Evolutionary conservation across 2,113 vertebrate species (phyloP).

Genomic region (Holacanthus passer): DNA sequence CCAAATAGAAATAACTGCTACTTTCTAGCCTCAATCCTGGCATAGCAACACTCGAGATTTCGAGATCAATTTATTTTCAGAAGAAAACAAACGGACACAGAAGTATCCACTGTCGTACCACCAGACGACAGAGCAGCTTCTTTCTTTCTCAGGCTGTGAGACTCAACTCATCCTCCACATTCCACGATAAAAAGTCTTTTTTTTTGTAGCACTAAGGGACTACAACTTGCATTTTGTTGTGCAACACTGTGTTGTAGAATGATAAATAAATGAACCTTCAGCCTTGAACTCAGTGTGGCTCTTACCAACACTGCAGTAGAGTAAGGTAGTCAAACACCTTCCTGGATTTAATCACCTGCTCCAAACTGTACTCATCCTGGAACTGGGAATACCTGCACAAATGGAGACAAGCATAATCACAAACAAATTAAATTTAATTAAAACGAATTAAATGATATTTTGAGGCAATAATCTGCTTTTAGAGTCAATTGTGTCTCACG

Average conservation of each 20-base stretch:
- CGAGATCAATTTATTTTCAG: neutral
- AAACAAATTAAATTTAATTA: neutral
- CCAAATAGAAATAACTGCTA: neutral
- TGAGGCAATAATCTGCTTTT: neutral
- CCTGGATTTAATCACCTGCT: constrained; percentile 90
- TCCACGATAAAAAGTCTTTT: too few species aligned
- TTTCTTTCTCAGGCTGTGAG: too few species aligned
- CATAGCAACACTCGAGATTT: neutral
- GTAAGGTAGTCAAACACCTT: constrained; percentile 93
- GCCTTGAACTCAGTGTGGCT: neutral
- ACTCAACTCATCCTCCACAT: too few species aligned
- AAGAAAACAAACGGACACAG: neutral
- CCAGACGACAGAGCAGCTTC: too few species aligned
- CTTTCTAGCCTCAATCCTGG: neutral
- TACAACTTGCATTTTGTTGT: too few species aligned
- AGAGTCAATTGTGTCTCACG: constrained; percentile 84
- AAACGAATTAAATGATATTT: neutral
- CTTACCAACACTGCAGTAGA: constrained; percentile 97
- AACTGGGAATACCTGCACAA: constrained; percentile 92
- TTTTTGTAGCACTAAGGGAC: too few species aligned
- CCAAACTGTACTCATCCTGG: constrained; percentile 91
- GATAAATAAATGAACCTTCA: too few species aligned
- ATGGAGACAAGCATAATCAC: neutral
- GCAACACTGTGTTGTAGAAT: too few species aligned
- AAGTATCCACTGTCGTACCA: too few species aligned